Evolutionary conservation across 2,113 vertebrate species (phyloP).

Genomic region (Acinonyx jubatus): DNA sequence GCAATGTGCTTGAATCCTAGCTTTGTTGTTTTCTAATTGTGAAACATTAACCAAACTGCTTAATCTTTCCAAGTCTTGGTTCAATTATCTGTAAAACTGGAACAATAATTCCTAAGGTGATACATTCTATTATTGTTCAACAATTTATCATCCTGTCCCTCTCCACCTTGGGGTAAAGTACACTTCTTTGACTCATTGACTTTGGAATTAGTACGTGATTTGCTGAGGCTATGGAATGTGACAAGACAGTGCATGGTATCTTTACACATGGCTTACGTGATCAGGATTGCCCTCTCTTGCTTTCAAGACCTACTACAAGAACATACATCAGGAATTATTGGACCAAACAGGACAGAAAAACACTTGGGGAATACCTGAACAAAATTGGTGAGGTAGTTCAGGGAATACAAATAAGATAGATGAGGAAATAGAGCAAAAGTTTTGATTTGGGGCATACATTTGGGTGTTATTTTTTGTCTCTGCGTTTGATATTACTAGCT

Average conservation of each 20-base stretch:
- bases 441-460: background rate
- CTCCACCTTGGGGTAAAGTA: background rate
- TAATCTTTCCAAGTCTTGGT: background rate
- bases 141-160: background rate
- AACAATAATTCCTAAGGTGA: background rate
- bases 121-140: background rate
- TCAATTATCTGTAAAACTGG: background rate
- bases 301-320: background rate
- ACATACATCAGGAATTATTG: background rate
- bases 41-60: background rate
- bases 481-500: background rate
- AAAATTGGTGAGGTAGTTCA: background rate
- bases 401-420: background rate
- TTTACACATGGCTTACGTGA: background rate
- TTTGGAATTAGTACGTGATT: background rate
- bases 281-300: background rate
- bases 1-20: background rate
- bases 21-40: background rate
- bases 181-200: too few species aligned
- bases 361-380: background rate
- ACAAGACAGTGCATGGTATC: accelerated
- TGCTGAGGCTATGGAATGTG: background rate
- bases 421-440: background rate
- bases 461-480: background rate
- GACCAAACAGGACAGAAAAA: background rate